Base-by-base conservation (phyloP, 2,797 vertebrate species). In the Mormyrops boulengeri region DNA sequence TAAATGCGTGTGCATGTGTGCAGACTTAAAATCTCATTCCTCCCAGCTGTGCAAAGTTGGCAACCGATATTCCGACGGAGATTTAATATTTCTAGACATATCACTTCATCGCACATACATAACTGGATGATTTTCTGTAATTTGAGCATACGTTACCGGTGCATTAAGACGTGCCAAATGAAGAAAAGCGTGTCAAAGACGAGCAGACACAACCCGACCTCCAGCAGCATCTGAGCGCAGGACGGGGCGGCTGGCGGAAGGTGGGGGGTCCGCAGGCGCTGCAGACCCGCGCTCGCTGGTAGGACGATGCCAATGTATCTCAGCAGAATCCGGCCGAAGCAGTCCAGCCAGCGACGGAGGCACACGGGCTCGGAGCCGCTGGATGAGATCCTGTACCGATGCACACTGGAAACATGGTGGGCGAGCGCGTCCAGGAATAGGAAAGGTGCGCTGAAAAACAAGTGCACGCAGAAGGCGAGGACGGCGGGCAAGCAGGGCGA, bases 101-200 rank as follows among this genome's bases (percentile, higher is more conserved):
- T 47, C 80, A 44, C 7, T 44, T 47, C 12, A 38, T 55, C 41
- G 1, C 2, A 38, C 49, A 84, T 38, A 17, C 26, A 47, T 3
- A 88, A 34, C 7, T n/a, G n/a, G 17, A 88, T 9, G 60, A 44
- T 66, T 6, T 49, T 69, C 12, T 88, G 4, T 73, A 88, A 73
- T 73, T 17, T 49, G 87, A 47, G 26, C 2, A n/a, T 50, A 38
- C 26, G 53, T 94, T 92, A 97, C 96, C 94, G 94, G 94, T 97
- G 96, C 91, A 95, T 90, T 84, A 1, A 52, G 7, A 94, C 88
- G 91, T 97, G 96, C 93, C 93, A 94, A 0, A 92, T 0, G 57
- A 94, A 97, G 91, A 95, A 96, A 17, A 96, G 30, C 5, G 88
- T 77, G 92, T 97, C 96, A 89, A 97, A 97, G 0, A 97, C 55